Evolutionary conservation across 2,797 vertebrate genomes (phyloP).

Genomic region (Parambassis ranga): DNA sequence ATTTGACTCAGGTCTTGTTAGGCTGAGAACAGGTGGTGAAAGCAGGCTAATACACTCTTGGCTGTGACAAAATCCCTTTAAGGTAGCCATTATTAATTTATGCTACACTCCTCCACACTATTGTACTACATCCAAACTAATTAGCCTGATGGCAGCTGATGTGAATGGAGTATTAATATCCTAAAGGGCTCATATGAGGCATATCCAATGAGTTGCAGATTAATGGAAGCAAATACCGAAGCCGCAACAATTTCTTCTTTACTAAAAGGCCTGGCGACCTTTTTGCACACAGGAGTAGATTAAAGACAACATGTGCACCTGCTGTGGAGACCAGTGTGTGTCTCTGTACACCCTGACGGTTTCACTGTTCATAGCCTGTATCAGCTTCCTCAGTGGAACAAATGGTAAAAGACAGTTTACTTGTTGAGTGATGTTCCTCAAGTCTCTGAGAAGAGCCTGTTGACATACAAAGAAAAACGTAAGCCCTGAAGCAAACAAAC

Average conservation of each 20-base stretch:
- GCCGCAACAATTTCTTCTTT: constrained; percentile 46
- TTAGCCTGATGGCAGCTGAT: constrained; percentile 81
- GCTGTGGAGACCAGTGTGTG: constrained; percentile 85
- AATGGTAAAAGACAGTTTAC: constrained; percentile 83
- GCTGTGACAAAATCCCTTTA: constrained; percentile 79
- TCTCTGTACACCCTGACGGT: constrained; percentile 68
- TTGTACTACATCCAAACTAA: constrained; percentile 82
- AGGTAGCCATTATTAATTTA: constrained; percentile 80
- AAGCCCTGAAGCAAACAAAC: constrained; percentile 1
- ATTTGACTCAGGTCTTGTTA: constrained; percentile 49
- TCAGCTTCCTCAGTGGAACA: constrained; percentile 83
- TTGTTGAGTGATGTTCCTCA: constrained; percentile 66
- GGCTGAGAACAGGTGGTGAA: constrained; percentile 59
- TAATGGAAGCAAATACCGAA: constrained; percentile 58
- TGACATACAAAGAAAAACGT: constrained; percentile 15
- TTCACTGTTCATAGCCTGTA: constrained; percentile 55
- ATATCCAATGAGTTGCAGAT: constrained; percentile 71
- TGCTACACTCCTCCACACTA: constrained; percentile 69
- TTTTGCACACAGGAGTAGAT: constrained; percentile 30
- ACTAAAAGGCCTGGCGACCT: constrained; percentile 3
- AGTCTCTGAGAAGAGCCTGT: constrained; percentile 65
- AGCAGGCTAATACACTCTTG: constrained; percentile 62
- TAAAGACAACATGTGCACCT: constrained; percentile 75
- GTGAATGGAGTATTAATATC: constrained; percentile 76
- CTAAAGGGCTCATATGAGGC: constrained; percentile 77